A percentile compares a stretch with the other conserved stretches of the same genome.
Conservation (phyloP, 2,888 invertebrate species). For the Gonocerus acuteangulatus region DNA sequence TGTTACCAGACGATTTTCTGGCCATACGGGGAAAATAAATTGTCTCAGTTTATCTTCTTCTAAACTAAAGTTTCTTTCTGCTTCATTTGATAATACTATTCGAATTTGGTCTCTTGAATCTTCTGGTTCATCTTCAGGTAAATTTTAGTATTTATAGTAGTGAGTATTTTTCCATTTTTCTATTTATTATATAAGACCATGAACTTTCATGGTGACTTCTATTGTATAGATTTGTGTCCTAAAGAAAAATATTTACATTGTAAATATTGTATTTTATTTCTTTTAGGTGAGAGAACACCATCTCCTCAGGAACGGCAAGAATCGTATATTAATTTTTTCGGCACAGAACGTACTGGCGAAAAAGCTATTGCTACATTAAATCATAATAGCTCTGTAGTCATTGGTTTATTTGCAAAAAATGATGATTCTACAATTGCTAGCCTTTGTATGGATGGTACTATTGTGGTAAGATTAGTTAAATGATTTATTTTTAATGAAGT, state of each 20-base stretch:
- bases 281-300: constrained; percentile 20
- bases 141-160: neutral
- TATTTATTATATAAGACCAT: too few relatives aligned
- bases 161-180: neutral
- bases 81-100: constrained; percentile 4
- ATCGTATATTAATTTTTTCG: constrained; percentile 18
- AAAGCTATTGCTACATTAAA: neutral
- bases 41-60: constrained; percentile 9
- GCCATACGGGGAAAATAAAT: constrained; percentile 12
- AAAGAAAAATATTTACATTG: too few relatives aligned
- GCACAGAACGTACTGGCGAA: neutral
- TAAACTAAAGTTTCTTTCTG: constrained; percentile 13
- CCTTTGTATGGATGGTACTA: constrained; percentile 1
- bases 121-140: neutral
- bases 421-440: constrained; percentile 12
- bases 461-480: neutral
- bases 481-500: too few relatives aligned
- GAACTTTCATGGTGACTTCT: too few relatives aligned
- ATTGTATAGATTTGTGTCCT: too few relatives aligned
- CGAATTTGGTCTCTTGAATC: constrained; percentile 18
- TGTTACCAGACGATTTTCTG: constrained; percentile 7
- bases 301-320: constrained; percentile 24
- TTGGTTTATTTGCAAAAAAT: constrained; percentile 4
- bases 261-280: too few relatives aligned
- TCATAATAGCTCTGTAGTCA: neutral